A percentile compares a stretch with the other conserved stretches of the same genome.
phyloP scores from a whole-genome alignment of 2,113 vertebrate genomes.

The Emydura subglobosa region DNA sequence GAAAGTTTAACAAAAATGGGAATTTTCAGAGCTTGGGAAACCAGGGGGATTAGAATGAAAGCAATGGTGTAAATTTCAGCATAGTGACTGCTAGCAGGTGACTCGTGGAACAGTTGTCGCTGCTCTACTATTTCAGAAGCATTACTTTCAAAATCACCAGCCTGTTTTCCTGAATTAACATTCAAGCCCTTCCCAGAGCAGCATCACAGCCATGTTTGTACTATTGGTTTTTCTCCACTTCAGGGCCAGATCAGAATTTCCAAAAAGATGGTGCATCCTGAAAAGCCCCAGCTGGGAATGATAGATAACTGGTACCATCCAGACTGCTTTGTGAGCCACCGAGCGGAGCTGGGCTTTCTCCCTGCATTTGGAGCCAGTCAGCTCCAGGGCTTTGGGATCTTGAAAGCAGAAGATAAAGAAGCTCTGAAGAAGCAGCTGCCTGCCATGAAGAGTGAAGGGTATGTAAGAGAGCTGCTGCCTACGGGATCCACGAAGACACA shows the following conservation, averaged over 20 bases:
- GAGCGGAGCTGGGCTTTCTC: constrained; percentile 91
- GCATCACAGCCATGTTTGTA: neutral
- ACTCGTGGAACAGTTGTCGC: neutral
- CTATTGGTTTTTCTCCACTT: neutral
- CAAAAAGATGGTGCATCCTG: constrained; percentile 93
- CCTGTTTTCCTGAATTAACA: neutral
- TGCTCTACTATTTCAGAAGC: neutral
- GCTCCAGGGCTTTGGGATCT: constrained; percentile 88
- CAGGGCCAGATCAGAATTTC: constrained; percentile 96
- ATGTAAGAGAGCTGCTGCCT: neutral
- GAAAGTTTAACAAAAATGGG: neutral
- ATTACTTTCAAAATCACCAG: neutral
- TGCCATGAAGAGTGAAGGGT: constrained; percentile 89
- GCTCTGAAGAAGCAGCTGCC: constrained; percentile 92
- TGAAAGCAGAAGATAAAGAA: constrained; percentile 90
- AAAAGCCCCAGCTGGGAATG: constrained; percentile 96
- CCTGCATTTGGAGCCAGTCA: constrained; percentile 86
- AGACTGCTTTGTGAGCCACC: constrained; percentile 87
- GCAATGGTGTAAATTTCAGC: neutral
- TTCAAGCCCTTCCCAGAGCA: neutral
- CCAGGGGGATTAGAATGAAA: neutral
- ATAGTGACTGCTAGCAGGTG: neutral
- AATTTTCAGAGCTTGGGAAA: neutral
- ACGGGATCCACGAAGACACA: neutral
- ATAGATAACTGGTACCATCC: constrained; percentile 99